Evolutionary conservation across 2,888 invertebrate genomes (phyloP), one percentile per base, ranked within the genome.

Genomic region (Podotricha telesiphe): DNA sequence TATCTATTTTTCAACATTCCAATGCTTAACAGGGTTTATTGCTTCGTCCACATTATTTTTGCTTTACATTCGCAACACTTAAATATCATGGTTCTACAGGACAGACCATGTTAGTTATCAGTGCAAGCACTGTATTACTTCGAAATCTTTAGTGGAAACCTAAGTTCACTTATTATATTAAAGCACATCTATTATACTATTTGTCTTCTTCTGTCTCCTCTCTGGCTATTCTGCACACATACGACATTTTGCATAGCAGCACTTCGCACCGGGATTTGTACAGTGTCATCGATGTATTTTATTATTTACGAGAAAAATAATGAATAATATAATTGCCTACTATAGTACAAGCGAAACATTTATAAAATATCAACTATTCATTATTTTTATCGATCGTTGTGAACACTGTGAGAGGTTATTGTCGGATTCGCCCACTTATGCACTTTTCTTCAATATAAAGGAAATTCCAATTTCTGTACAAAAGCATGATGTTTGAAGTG

Each of bases 381-480:
- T 86, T 82, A 83, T 86, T 86, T 86, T 87, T 85, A 78, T 74
- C 65, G 75, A 74, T 62, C 73, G 73, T 74, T 65, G 71, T 79
- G 74, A 75, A 80, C 79, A 77, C 77, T 80, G 74, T 69, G 70
- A 59, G 65, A 68, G 40, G 74, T 75, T 78, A 74, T 77, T 76
- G 79, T 78, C 75, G 76, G 75, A 73, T 68, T 75, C 70, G 70
- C 76, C 80, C 78, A 83, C 79, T 79, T 75, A 77, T 82, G 84
- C 86, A 85, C 85, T 84, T 77, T 69, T 79, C 80, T 80, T 80
- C 77, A 78, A 78, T 74, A 77, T 75, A 72, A 76, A 81, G 78
- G 81, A 88, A 86, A 87, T 86, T 89, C 85, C 85, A 86, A 87
- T 88, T 84, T 87, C 86, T 92, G 92, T 92, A 91, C 84, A 87